A percentile compares a stretch with the other conserved stretches of the same genome.
Conservation (phyloP, 64 coral and sea anemone genomes). For the Stichodactyla helianthus region DNA sequence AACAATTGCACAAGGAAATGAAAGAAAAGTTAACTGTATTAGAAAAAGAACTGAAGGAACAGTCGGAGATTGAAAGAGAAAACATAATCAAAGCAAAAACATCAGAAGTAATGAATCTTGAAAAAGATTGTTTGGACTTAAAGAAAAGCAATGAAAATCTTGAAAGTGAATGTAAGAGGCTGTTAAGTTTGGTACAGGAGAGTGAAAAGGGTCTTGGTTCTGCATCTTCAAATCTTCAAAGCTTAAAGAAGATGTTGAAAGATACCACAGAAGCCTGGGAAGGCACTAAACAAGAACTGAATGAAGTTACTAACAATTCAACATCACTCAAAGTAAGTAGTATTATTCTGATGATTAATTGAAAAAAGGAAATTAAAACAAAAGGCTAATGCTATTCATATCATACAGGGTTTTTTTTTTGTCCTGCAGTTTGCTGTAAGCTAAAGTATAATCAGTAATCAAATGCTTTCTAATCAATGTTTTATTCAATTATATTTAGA, state of each 20-base stretch:
- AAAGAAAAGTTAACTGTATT: slow-evolving; percentile 32
- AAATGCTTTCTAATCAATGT: not conserved
- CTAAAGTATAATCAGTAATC: not conserved
- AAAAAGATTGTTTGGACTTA: slow-evolving; percentile 62
- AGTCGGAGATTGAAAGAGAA: slow-evolving; percentile 52
- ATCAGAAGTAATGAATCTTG: slow-evolving; percentile 54
- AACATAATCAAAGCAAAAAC: slow-evolving; percentile 64
- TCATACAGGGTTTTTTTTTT: not conserved
- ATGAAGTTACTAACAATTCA: slow-evolving; percentile 45
- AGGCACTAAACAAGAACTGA: slow-evolving; percentile 42
- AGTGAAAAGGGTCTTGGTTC: slow-evolving; percentile 91
- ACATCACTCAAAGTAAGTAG: slow-evolving; percentile 41
- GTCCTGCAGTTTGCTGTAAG: not conserved
- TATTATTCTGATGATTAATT: too few relatives aligned
- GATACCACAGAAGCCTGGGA: slow-evolving; percentile 52
- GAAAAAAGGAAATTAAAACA: too few relatives aligned
- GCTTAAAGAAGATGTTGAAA: slow-evolving; percentile 52
- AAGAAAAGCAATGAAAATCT: slow-evolving; percentile 60
- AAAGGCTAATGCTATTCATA: too few relatives aligned
- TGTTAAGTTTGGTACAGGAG: slow-evolving; percentile 61
- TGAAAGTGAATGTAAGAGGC: slow-evolving; percentile 56
- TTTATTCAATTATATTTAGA: slow-evolving; percentile 28
- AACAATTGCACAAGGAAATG: slow-evolving; percentile 45
- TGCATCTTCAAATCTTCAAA: slow-evolving; percentile 66
- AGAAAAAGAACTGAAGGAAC: slow-evolving; percentile 42